Evolutionary conservation across 2,888 invertebrate species (phyloP).

Genomic region (Drosophila tripunctata): DNA sequence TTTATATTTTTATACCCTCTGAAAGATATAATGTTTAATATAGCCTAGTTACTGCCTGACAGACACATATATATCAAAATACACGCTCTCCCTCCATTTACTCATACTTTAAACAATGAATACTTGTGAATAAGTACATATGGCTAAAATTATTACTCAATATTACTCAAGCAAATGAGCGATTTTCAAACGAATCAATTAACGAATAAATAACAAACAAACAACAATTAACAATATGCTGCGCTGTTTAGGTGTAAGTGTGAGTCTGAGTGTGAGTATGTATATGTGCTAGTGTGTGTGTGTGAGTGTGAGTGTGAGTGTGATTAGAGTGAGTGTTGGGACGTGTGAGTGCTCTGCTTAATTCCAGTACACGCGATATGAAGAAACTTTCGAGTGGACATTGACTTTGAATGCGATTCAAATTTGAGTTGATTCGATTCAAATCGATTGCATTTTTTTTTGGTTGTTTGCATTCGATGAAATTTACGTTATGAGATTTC

Average conservation of each 20-base stretch:
- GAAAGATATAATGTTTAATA: no score
- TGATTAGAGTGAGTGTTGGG: conserved; percentile 38
- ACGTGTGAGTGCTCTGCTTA: conserved; percentile 35
- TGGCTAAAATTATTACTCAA: conserved; percentile 1
- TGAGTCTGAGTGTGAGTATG: conserved; percentile 3
- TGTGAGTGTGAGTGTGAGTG: conserved; percentile 15
- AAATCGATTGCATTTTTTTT: conserved; percentile 12
- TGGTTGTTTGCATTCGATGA: conserved; percentile 68
- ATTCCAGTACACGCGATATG: conserved; percentile 49
- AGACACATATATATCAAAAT: neutral
- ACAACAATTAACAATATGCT: conserved; percentile 62
- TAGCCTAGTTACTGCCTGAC: no score
- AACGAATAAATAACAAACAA: conserved; percentile 63
- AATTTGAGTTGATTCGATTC: conserved; percentile 28
- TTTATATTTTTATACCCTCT: no score
- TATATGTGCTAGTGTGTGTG: conserved; percentile 12
- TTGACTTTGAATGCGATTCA: conserved; percentile 47
- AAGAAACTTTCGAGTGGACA: conserved; percentile 38
- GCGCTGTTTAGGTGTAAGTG: conserved; percentile 18
- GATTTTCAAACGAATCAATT: conserved; percentile 60
- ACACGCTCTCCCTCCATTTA: neutral
- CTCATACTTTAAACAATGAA: neutral
- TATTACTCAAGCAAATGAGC: conserved; percentile 53
- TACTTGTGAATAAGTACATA: conserved; percentile 8
- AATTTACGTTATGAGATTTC: conserved; percentile 84